These are phyloP conservation scores for Sylvia borin DNA, from an alignment of 2,797 vertebrate genomes.

Conservation along the genomic window DNA sequence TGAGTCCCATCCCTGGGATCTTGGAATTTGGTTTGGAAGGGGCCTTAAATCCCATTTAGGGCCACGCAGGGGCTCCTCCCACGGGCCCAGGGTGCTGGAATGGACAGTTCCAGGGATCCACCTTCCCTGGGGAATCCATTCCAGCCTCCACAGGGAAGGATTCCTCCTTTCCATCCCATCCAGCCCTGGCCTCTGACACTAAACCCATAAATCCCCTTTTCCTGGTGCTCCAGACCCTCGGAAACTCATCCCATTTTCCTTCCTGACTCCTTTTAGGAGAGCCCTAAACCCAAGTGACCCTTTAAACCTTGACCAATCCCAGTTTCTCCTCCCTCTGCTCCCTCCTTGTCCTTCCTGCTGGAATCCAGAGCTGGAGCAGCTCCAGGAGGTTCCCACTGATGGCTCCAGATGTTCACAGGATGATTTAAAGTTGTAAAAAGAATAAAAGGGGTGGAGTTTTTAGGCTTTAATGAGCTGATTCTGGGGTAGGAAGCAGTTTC, in stretches of 20 bases:
- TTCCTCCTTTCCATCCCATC: neutral
- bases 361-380: neutral
- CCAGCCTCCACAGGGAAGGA: neutral
- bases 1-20: too few species aligned
- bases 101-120: neutral
- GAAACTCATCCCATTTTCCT: neutral
- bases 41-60: neutral
- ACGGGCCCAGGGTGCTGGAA: rapidly evolving
- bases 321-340: neutral
- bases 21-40: neutral
- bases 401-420: neutral
- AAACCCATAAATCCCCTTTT: neutral
- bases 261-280: too few species aligned
- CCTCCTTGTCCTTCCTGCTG: neutral
- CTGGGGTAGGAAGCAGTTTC: neutral
- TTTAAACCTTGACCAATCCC: neutral
- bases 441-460: rapidly evolving
- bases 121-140: neutral
- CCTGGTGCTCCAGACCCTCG: neutral
- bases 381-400: neutral
- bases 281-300: neutral
- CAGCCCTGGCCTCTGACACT: neutral
- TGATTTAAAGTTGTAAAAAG: neutral
- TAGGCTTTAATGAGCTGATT: neutral
- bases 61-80: neutral